Evolutionary conservation across 2,888 invertebrate species (phyloP), one percentile per base, ranked within the genome.

Genomic region (Oligia fasciuncula): DNA sequence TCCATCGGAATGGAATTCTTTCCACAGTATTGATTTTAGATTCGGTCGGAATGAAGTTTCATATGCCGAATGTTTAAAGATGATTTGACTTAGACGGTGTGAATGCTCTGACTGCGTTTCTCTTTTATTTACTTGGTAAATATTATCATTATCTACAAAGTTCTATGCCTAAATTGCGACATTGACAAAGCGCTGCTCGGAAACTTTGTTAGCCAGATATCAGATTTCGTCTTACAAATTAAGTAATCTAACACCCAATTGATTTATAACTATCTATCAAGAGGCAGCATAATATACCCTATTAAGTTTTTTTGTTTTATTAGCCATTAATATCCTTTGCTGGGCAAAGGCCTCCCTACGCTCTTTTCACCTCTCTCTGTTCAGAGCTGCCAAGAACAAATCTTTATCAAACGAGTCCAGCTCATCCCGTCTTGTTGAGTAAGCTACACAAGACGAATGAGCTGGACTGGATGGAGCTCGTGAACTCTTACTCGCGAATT

Each of bases 1-100:
- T 91, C 90, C 89, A 91, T 90, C 81, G 87, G 87, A 90, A 91
- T 90, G 85, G 90, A 88, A 90, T 90, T 91, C 89, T 91, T 91
- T 87, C 86, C 82, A 80, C 87, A 84, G 81, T 91, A 91, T 91
- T 88, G 91, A 91, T 90, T 89, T 89, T 84, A 83, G 81, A 85
- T 83, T 83, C 82, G 73, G 75, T 63, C 72, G 85, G 84, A 83
- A 86, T 89, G 85, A 88, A 90, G 86, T 90, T 88, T 89, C 83
- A 87, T 89, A 91, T 88, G 81, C 86, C 83, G 82, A 88, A 86
- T 85, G 85, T 90, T 89, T 87, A 67, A 81, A 77, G 67, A 83
- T 69, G 65, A 57, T 62, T 72, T 57, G 66, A 69, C 19, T 40
- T 69, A 57, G 19, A 63, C 57, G 2, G 66, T 43, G 71, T 75